These are phyloP conservation scores for Caenorhabditis japonica DNA, from an alignment of 2,888 invertebrate species.

Conservation along the genomic window DNA sequence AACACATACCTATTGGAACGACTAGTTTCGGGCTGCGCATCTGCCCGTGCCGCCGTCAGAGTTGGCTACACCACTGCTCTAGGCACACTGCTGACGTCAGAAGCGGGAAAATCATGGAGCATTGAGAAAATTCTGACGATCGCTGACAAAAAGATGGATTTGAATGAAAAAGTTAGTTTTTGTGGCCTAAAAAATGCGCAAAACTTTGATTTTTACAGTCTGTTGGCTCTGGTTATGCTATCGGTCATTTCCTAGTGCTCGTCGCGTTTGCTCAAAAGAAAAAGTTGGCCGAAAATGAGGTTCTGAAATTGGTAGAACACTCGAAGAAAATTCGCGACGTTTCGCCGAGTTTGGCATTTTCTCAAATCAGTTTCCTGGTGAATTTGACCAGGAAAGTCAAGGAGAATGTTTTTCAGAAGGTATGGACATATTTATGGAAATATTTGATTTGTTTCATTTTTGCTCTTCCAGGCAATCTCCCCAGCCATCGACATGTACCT, in stretches of 20 bases:
- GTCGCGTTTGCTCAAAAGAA: constrained; percentile 22
- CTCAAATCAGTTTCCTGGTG: constrained; percentile 44
- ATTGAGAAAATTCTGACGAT: constrained; percentile 51
- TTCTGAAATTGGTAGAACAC: constrained; percentile 42
- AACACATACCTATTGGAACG: constrained; percentile 58
- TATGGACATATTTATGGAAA: constrained; percentile 4
- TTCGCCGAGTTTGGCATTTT: constrained; percentile 48
- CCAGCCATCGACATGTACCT: constrained; percentile 44
- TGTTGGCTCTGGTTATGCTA: constrained; percentile 42
- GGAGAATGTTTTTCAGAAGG: constrained; percentile 50
- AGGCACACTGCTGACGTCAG: constrained; percentile 30
- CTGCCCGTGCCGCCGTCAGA: constrained; percentile 60
- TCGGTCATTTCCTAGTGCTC: constrained; percentile 59
- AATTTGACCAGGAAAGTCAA: constrained; percentile 34
- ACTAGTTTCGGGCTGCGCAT: constrained; percentile 58
- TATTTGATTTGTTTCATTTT: not conserved
- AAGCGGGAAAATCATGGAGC: constrained; percentile 44
- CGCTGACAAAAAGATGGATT: constrained; percentile 60
- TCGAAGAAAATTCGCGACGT: constrained; percentile 42
- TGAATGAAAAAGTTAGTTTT: constrained; percentile 47
- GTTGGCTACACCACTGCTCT: constrained; percentile 57
- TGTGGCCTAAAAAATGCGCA: not conserved
- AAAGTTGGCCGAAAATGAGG: constrained; percentile 36
- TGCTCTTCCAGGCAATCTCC: constrained; percentile 39
- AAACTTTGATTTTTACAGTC: constrained; percentile 36